phyloP scores from a whole-genome alignment of 1,140 invertebrate species.

The Steinernema feltiae region DNA sequence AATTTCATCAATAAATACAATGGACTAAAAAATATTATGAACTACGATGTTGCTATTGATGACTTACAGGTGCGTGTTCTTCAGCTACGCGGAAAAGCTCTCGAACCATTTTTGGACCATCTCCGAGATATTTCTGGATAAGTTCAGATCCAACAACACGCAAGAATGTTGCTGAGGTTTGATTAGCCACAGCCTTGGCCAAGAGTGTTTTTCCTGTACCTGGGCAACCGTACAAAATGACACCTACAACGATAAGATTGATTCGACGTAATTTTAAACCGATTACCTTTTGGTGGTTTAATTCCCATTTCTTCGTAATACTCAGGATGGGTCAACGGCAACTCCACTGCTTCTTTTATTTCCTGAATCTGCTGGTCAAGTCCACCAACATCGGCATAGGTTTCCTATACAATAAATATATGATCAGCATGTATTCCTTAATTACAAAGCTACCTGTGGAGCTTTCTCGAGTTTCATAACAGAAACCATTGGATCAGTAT shows the following conservation, averaged over 20 bases:
- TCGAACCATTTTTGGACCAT: slow-evolving; percentile 94
- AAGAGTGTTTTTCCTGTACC: slow-evolving; percentile 94
- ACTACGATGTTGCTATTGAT: slow-evolving; percentile 5
- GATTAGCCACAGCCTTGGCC: slow-evolving; percentile 98
- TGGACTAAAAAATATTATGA: slow-evolving; percentile 64
- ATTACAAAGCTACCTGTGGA: slow-evolving; percentile 66
- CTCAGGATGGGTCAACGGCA: slow-evolving; percentile 96
- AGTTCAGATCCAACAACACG: slow-evolving; percentile 96
- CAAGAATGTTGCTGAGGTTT: slow-evolving; percentile 97
- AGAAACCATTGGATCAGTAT: slow-evolving; percentile 99
- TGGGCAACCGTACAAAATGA: slow-evolving; percentile 94
- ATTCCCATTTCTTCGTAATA: slow-evolving; percentile 99
- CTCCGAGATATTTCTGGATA: slow-evolving; percentile 98
- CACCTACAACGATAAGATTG: no score
- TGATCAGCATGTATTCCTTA: slow-evolving; percentile 20
- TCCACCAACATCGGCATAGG: slow-evolving; percentile 98
- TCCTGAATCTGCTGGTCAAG: slow-evolving; percentile 99
- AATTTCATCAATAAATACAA: slow-evolving; percentile 99
- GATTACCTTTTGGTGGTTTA: slow-evolving; percentile 96
- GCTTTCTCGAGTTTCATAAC: slow-evolving; percentile 99
- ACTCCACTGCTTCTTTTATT: slow-evolving; percentile 97
- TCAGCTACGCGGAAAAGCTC: slow-evolving; percentile 97
- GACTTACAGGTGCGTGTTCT: slow-evolving; percentile 79
- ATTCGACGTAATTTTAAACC: no score
- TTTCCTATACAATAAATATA: slow-evolving; percentile 66